Base-by-base conservation (phyloP, 2,113 vertebrate species). In the Antechinus stuartii region DNA sequence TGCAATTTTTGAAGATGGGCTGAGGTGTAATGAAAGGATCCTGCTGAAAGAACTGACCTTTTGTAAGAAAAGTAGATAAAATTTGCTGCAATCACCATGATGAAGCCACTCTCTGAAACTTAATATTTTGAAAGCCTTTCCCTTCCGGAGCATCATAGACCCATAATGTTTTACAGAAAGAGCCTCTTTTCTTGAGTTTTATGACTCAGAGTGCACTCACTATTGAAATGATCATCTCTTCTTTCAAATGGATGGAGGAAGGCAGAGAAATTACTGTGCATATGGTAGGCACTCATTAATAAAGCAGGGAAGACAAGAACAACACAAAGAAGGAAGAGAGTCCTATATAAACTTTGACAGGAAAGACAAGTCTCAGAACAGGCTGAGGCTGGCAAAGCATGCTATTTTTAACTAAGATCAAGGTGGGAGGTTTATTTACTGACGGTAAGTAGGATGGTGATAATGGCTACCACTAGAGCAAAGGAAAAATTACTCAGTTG, bases 111-210 rank as follows among this genome's bases (percentile, higher is more conserved):
- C 53, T 90, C 49, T 47, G 84, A 96, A 97, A 95, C 22, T 42
- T 96, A 92, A 92, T 89, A 90, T 90, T 49, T 92, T 97, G 92
- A 96, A 95, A 96, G 46, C 35, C 91, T 92, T 91, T 94, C 95
- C 30, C 55, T 93, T 95, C 26, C 23, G 50, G 91, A 42, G 11
- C 90, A 0, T 89, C 23, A 22, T 91, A 22, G 93, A 55, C 49
- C 57, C 90, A 49, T 93, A 94, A 94, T 91, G 22, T 25, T 95
- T 95, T 93, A 90, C 53, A 46, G 53, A 54, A 30, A 94, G 93
- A 92, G 0, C 30, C 14, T 95, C 49, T 2, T 5, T 35, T 42
- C 93, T 24, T 56, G 61, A 56, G 68, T 42, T 84, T 8, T 22
- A 84, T 84, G 68, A 46, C 22, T 55, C 42, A 91, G 0, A 89